Percentiles rank a stretch among this genome's conserved stretches.
Evolutionary conservation across 2,888 invertebrate genomes (phyloP).

Genomic region (Heliconius erato): DNA sequence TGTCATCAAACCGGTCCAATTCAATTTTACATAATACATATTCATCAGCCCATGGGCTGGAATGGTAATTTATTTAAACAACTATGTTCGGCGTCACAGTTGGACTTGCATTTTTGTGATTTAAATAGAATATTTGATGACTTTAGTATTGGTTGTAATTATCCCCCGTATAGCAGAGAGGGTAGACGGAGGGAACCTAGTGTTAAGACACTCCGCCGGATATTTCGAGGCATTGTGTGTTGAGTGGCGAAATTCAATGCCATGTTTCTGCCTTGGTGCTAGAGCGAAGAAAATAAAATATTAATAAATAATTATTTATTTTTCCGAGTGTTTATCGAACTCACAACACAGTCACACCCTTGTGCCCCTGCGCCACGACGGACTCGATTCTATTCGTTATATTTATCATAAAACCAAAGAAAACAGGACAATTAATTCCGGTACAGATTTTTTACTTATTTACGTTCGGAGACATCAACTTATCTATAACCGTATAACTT

Average conservation of each 20-base stretch:
- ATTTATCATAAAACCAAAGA: background rate
- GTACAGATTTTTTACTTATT: background rate
- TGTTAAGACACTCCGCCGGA: too few relatives aligned
- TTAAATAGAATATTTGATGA: background rate
- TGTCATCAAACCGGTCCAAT: conserved; percentile 73
- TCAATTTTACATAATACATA: conserved; percentile 71
- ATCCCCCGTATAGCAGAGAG: too few relatives aligned
- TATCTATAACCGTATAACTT: conserved; percentile 20
- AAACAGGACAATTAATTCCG: background rate
- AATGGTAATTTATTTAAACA: conserved; percentile 83
- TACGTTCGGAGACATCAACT: background rate
- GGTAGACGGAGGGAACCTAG: too few relatives aligned
- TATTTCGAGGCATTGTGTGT: too few relatives aligned
- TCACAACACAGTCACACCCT: background rate
- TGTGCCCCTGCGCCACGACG: too few relatives aligned
- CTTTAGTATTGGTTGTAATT: background rate
- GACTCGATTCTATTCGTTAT: background rate
- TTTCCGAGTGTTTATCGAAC: background rate
- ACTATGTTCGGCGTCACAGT: conserved; percentile 64
- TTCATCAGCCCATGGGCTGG: conserved; percentile 78
- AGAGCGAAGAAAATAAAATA: too few relatives aligned
- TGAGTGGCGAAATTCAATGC: too few relatives aligned
- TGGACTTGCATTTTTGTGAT: conserved; percentile 77
- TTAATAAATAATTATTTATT: background rate
- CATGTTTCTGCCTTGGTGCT: too few relatives aligned